phyloP scores from a whole-genome alignment of 2,888 invertebrate species.

The Globia sparganii region DNA sequence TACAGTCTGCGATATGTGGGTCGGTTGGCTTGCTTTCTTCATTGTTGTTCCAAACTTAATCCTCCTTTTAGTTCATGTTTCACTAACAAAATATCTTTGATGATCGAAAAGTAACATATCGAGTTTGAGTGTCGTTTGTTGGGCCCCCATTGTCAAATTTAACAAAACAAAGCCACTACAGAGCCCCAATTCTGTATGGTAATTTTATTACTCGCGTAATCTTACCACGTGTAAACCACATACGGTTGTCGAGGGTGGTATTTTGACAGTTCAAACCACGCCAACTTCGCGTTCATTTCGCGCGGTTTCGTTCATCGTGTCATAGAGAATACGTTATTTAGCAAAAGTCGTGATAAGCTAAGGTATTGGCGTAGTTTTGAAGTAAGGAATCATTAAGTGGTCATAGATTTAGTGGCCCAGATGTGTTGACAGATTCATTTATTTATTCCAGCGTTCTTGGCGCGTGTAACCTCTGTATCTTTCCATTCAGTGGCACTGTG shows the following conservation, averaged over 20 bases:
- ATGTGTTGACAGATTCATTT: not conserved
- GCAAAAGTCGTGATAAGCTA: no score
- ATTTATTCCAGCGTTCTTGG: not conserved
- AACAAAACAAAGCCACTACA: not conserved
- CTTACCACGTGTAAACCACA: no score
- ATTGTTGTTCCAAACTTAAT: not conserved
- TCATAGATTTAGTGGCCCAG: no score
- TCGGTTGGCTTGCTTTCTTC: not conserved
- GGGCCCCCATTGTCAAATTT: not conserved
- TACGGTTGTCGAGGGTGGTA: no score
- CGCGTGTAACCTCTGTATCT: not conserved
- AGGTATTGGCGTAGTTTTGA: no score
- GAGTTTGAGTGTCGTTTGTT: not conserved
- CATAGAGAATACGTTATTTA: no score
- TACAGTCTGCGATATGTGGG: not conserved
- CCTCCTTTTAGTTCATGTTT: not conserved
- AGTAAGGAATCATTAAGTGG: no score
- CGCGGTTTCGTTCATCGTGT: no score
- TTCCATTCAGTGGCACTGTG: not conserved
- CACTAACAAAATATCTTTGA: not conserved
- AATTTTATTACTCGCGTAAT: no score
- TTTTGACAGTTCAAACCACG: no score
- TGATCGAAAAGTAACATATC: not conserved
- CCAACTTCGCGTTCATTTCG: no score
- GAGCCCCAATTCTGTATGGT: not conserved